Conservation (phyloP, 2,888 invertebrate species). For the Endotricha flammealis region DNA sequence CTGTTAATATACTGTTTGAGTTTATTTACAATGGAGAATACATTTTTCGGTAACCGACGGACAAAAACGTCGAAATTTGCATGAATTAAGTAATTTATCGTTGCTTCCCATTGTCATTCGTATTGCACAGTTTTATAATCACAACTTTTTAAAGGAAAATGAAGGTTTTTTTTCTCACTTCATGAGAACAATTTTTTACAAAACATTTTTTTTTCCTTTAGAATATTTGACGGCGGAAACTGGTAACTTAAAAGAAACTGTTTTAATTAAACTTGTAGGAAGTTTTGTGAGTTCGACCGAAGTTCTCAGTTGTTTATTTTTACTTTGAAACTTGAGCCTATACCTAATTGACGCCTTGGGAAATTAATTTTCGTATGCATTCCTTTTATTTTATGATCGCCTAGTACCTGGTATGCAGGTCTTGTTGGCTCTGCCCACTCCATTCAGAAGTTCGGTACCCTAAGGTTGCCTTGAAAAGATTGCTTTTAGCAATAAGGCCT, state of each 20-base stretch:
- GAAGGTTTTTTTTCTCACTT: background rate
- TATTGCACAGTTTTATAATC: conserved; percentile 10
- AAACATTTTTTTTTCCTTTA: background rate
- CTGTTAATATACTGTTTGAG: too few relatives aligned
- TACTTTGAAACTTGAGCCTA: background rate
- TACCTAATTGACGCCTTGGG: too few relatives aligned
- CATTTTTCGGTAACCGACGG: conserved; percentile 26
- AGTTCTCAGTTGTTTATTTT: background rate
- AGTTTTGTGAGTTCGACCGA: background rate
- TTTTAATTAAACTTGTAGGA: background rate
- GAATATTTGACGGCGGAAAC: background rate
- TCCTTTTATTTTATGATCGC: too few relatives aligned
- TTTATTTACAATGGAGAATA: conserved; percentile 12
- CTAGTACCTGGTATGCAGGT: too few relatives aligned
- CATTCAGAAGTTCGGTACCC: too few relatives aligned
- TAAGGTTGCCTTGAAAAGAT: too few relatives aligned
- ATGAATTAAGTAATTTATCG: conserved; percentile 57
- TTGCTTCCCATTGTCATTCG: conserved; percentile 34
- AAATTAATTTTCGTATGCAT: too few relatives aligned
- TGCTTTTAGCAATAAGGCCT: too few relatives aligned
- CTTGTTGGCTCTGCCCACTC: too few relatives aligned
- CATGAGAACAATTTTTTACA: background rate
- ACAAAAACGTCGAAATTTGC: conserved; percentile 47
- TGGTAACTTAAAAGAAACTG: conserved; percentile 1
- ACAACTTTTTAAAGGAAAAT: conserved; percentile 6